Base-by-base conservation (phyloP, 2,797 vertebrate genomes). In the Phylloscopus collybita region DNA sequence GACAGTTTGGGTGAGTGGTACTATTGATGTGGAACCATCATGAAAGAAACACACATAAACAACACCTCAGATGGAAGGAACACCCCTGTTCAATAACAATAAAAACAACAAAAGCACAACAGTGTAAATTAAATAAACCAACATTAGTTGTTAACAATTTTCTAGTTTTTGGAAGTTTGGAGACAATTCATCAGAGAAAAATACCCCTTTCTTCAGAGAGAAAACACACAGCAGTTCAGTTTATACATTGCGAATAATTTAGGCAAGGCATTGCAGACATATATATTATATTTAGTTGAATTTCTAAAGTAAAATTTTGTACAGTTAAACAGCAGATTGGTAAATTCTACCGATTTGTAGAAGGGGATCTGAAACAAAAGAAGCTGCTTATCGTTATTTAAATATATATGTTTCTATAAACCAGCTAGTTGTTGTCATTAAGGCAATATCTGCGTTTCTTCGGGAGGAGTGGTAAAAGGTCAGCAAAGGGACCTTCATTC, bases 351-450 rank as follows among this genome's bases (percentile, higher is more conserved):
- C 66, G 0, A 69, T 91, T 78, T 96, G 42, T 40, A 74, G n/a
- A 81, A n/a, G 73, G 60, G 51, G 44, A 79, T 13, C 73, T 85
- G 66, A 91, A 93, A 90, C 1, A 5, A 76, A 86, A 72, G 20
- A 90, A 91, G 53, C 76, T 93, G 64, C 49, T 95, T 87, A 67
- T 49, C 16, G 30, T 76, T 91, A 93, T 93, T 95, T 95, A 74
- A 92, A 88, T 80, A 45, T 66, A 34, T 59, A 62, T 45, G 4
- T 94, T 88, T 85, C 53, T 87, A 69, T 76, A 86, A 92, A 94
- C 71, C 49, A 90, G 45, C 29, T 82, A 47, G 38, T 83, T 62
- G 13, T 23, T 91, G 61, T 50, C 42, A 42, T 65, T 86, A 95
- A 54, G 26, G 27, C 0, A 0, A 62, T 1, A 4, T 49, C 61